Evolutionary conservation across 1,140 invertebrate species (phyloP).

Genomic region (Watersipora subatra): DNA sequence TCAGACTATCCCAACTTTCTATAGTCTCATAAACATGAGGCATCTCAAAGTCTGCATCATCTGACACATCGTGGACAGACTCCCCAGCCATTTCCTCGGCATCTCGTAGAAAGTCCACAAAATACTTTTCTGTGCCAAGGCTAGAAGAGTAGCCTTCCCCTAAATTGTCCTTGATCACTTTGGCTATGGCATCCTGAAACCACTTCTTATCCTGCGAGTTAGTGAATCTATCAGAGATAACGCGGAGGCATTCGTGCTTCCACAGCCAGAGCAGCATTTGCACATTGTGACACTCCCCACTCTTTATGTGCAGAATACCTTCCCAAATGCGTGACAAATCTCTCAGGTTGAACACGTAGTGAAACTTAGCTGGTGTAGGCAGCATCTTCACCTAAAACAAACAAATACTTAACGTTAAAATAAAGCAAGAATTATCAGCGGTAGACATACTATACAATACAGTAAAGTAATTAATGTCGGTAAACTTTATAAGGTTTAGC

Average conservation of each 20-base stretch:
- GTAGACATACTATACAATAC: background rate
- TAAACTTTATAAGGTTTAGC: background rate
- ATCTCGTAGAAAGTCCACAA: conserved; percentile 53
- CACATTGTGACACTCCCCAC: conserved; percentile 29
- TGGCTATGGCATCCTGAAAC: conserved; percentile 25
- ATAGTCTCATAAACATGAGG: conserved; percentile 85
- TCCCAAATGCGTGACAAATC: conserved; percentile 90
- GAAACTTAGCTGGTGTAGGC: conserved; percentile 88
- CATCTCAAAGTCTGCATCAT: conserved; percentile 66
- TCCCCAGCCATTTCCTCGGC: conserved; percentile 80
- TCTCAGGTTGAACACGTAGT: conserved; percentile 84
- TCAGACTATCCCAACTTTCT: conserved; percentile 2
- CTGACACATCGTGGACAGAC: conserved; percentile 62
- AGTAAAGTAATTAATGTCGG: background rate
- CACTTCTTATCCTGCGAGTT: conserved; percentile 26
- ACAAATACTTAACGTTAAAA: background rate
- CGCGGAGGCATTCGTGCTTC: conserved; percentile 73
- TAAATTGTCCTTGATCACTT: conserved; percentile 19
- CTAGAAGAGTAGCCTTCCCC: conserved; percentile 15
- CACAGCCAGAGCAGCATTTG: conserved; percentile 62
- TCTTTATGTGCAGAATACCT: conserved; percentile 62
- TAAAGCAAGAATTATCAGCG: background rate
- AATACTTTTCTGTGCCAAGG: conserved; percentile 28
- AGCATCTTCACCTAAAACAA: conserved; percentile 49
- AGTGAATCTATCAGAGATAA: conserved; percentile 64